Conservation (phyloP, 2,888 invertebrate species). For the Latrodectus elegans region DNA sequence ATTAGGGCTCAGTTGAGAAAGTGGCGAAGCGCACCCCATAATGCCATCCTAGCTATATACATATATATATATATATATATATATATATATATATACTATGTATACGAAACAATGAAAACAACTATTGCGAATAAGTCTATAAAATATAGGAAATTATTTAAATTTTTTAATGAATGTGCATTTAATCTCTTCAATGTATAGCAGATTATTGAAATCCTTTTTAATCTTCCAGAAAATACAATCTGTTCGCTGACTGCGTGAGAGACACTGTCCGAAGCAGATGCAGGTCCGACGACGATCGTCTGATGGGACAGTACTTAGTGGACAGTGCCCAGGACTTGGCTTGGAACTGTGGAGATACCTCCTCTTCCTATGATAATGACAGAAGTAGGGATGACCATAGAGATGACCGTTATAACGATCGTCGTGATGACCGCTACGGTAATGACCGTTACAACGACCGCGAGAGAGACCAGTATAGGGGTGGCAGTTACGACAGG, state of each 20-base stretch:
- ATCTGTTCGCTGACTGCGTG: conserved; percentile 58
- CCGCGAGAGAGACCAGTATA: neutral
- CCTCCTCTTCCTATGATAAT: neutral
- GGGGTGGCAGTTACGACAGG: conserved; percentile 3
- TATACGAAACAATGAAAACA: no score
- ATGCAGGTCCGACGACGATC: conserved; percentile 47
- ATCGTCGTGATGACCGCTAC: conserved; percentile 9
- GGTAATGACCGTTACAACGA: neutral
- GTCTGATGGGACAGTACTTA: conserved; percentile 41
- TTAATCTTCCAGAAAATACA: conserved; percentile 41
- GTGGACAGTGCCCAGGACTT: conserved; percentile 59
- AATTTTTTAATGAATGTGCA: no score
- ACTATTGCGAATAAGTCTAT: no score
- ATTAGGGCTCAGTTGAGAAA: no score
- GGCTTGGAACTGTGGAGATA: conserved; percentile 60
- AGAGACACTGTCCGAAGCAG: conserved; percentile 37
- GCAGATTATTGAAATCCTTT: neutral
- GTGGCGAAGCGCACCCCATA: no score
- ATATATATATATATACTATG: no score
- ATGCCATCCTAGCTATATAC: no score
- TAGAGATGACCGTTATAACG: conserved; percentile 4
- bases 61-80: no score
- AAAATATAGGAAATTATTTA: no score
- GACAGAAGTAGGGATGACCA: neutral
- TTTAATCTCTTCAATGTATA: neutral